A percentile compares a stretch with the other conserved stretches of the same genome.
Evolutionary conservation across 2,888 invertebrate species (phyloP).

Genomic region (Lasioglossum lativentre): DNA sequence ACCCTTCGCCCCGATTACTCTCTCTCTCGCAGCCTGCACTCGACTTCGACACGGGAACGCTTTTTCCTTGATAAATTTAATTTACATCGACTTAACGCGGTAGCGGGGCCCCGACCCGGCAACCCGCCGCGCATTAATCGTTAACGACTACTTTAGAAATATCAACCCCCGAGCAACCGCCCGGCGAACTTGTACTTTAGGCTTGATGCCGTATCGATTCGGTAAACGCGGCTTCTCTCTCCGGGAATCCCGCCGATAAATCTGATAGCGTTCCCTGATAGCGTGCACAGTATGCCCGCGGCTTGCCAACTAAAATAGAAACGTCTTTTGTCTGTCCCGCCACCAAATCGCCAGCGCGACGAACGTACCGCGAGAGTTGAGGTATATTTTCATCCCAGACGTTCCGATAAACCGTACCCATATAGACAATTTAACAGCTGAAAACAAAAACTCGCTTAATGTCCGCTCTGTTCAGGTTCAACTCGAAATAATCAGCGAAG

Average conservation of each 20-base stretch:
- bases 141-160: conserved; percentile 45
- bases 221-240: conserved; percentile 11
- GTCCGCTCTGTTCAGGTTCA: no score
- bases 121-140: conserved; percentile 38
- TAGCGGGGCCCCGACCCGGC: conserved; percentile 22
- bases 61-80: conserved; percentile 73
- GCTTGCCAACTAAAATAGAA: not conserved
- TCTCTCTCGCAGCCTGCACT: conserved; percentile 47
- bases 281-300: not conserved
- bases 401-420: no score
- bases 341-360: not conserved
- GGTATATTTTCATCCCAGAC: no score
- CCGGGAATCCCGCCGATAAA: not conserved
- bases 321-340: not conserved
- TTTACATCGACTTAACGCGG: conserved; percentile 67
- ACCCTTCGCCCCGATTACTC: conserved; percentile 54
- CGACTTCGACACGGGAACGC: conserved; percentile 68
- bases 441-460: no score
- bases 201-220: conserved; percentile 21
- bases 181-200: conserved; percentile 3
- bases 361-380: not conserved
- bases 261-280: not conserved
- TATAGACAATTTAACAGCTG: no score
- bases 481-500: no score
- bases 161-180: not conserved